A percentile compares a stretch with the other conserved stretches of the same genome.
Evolutionary conservation across 2,797 vertebrate species (phyloP).

Genomic region (Sciurus carolinensis): DNA sequence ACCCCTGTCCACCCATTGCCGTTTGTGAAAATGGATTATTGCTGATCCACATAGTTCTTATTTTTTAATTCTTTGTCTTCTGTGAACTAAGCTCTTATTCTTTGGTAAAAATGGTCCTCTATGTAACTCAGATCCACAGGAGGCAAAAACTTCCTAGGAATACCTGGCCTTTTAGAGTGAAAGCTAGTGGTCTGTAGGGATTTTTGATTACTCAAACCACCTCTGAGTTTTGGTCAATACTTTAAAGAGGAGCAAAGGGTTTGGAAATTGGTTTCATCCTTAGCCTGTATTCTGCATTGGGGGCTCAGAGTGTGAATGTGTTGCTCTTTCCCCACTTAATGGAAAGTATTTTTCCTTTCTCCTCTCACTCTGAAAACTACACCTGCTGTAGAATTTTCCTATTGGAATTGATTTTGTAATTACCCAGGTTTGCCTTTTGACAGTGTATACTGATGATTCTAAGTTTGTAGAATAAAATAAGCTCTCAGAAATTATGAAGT

Average conservation of each 20-base stretch:
- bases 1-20: background rate
- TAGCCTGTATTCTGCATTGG: constrained; percentile 77
- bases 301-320: constrained; percentile 59
- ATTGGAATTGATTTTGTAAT: background rate
- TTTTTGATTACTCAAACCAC: constrained; percentile 80
- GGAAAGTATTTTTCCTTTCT: constrained; percentile 74
- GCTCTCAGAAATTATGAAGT: background rate
- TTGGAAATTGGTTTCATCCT: constrained; percentile 77
- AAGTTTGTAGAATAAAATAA: background rate
- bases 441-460: background rate
- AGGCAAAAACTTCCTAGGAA: constrained; percentile 77
- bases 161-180: constrained; percentile 74
- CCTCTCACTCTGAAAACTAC: background rate
- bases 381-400: constrained; percentile 8
- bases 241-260: constrained; percentile 44
- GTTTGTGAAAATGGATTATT: background rate
- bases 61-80: constrained; percentile 14
- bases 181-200: constrained; percentile 80
- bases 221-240: constrained; percentile 70
- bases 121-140: constrained; percentile 66
- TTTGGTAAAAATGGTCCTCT: constrained; percentile 30
- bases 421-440: constrained; percentile 45
- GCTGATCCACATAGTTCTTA: background rate
- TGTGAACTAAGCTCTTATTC: constrained; percentile 20
- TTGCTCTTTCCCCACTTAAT: background rate